Conservation (phyloP, 2,113 vertebrate genomes). For the Tautogolabrus adspersus region DNA sequence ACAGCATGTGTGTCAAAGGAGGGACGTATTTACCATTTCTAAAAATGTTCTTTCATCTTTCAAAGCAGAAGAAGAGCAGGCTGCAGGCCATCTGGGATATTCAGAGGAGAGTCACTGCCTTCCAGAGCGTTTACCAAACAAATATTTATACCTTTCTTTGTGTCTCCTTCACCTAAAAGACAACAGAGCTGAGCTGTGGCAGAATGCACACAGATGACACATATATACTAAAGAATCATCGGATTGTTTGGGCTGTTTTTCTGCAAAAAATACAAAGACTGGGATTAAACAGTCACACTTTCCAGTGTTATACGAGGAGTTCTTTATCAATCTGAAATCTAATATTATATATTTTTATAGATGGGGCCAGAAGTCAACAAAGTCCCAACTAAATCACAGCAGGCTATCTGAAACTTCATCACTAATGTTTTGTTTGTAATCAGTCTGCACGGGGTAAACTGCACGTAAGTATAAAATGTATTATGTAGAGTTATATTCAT, state of each 20-base stretch:
- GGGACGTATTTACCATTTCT: constrained; percentile 54
- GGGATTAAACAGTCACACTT: neutral
- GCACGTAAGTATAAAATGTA: no score
- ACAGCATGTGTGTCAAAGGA: constrained; percentile 33
- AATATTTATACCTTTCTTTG: constrained; percentile 44
- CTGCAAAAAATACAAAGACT: neutral
- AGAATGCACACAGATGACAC: neutral
- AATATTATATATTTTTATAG: no score
- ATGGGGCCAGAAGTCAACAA: no score
- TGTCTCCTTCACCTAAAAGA: constrained; percentile 1
- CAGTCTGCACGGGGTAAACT: no score
- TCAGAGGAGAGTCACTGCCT: constrained; percentile 10
- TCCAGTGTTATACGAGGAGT: no score
- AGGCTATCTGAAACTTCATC: no score
- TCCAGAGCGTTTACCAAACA: constrained; percentile 48
- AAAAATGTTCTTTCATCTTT: constrained; percentile 47
- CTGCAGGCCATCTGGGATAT: constrained; percentile 46
- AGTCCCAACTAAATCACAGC: no score
- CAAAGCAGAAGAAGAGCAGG: constrained; percentile 37
- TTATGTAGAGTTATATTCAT: no score
- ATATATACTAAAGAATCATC: neutral
- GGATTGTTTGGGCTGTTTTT: neutral
- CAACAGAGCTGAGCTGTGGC: constrained; percentile 5
- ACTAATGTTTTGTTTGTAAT: no score
- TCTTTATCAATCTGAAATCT: no score